phyloP scores from a whole-genome alignment of 2,888 invertebrate genomes.

The Hydraecia micacea region DNA sequence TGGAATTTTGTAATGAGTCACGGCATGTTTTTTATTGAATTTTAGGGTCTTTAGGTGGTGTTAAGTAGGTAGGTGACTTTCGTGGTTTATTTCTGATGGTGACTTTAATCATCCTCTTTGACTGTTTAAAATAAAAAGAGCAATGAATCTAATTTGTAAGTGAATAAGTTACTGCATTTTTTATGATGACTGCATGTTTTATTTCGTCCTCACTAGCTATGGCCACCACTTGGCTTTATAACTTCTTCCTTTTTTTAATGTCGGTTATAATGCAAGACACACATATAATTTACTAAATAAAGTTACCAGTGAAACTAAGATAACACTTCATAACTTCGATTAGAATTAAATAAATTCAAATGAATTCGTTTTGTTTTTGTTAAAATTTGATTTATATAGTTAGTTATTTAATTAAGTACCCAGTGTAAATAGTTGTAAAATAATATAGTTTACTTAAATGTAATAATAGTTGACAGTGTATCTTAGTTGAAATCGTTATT shows the following conservation, averaged over 20 bases:
- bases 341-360: background rate
- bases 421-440: background rate
- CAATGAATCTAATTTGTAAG: constrained; percentile 9
- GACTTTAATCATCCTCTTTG: background rate
- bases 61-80: constrained; percentile 58
- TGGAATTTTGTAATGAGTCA: constrained; percentile 65
- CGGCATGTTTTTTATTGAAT: constrained; percentile 66
- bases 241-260: background rate
- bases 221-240: background rate
- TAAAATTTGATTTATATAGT: background rate
- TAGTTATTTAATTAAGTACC: background rate
- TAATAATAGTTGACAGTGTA: background rate
- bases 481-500: background rate
- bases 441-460: background rate
- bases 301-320: background rate
- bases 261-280: background rate
- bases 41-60: constrained; percentile 56
- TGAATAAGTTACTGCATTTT: background rate
- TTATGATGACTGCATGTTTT: background rate
- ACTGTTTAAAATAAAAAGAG: constrained; percentile 22
- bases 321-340: background rate
- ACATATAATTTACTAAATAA: background rate
- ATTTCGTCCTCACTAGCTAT: background rate
- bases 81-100: constrained; percentile 41
- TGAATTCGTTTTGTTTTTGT: too few relatives aligned